Evolutionary conservation across 2,888 invertebrate species (phyloP).

Genomic region (Drosophila mimica): DNA sequence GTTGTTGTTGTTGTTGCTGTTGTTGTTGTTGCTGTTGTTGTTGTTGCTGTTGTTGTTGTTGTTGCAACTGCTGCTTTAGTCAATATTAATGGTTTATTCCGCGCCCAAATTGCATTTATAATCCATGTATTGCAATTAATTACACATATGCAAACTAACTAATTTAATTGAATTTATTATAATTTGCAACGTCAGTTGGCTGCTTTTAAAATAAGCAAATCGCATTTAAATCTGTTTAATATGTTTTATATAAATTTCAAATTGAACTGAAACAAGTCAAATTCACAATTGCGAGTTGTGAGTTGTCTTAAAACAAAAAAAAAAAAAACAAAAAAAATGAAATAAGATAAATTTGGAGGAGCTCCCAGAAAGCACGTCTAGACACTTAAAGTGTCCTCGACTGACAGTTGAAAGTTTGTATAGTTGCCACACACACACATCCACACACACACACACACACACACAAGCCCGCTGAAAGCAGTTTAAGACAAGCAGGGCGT

Average conservation of each 20-base stretch:
- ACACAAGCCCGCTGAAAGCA: neutral
- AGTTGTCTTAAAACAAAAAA: neutral
- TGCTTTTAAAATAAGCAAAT: neutral
- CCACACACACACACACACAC: neutral
- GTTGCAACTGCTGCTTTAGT: slow-evolving; percentile 5
- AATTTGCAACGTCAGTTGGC: neutral
- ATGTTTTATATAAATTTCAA: neutral
- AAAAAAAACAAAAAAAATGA: neutral
- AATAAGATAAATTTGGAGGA: neutral
- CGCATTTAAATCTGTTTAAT: neutral
- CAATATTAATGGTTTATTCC: slow-evolving; percentile 32
- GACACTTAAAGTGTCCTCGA: slow-evolving; percentile 17
- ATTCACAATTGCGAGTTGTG: slow-evolving; percentile 29
- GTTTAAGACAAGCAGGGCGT: neutral
- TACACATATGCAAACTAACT: slow-evolving; percentile 10
- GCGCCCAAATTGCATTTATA: slow-evolving; percentile 47
- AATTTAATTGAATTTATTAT: neutral
- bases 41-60: neutral
- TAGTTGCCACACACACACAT: slow-evolving; percentile 4
- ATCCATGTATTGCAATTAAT: slow-evolving; percentile 21
- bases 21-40: slow-evolving; percentile 5
- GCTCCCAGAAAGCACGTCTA: slow-evolving; percentile 10
- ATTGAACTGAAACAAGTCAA: slow-evolving; percentile 29
- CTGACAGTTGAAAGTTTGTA: slow-evolving; percentile 32
- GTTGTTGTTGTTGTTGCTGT: neutral